A percentile compares a stretch with the other conserved stretches of the same genome.
phyloP scores from a whole-genome alignment of 2,113 vertebrate species.

The Rynchops niger region DNA sequence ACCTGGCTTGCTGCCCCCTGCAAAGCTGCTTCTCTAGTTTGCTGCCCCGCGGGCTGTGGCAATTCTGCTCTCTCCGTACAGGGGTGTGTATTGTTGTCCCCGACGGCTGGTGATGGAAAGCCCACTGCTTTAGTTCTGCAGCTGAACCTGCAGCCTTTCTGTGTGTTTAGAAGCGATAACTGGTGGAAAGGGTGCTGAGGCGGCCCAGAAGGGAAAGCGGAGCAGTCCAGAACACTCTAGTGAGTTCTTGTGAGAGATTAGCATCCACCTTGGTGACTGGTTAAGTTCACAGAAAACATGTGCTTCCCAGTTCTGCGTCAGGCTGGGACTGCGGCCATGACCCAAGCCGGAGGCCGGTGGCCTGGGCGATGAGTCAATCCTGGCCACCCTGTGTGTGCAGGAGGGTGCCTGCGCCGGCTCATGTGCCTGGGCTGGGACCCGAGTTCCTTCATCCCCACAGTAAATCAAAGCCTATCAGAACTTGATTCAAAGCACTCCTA shows the following conservation, averaged over 20 bases:
- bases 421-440: not conserved
- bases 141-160: not conserved
- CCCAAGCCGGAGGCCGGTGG: not conserved
- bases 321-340: not conserved
- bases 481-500: not conserved
- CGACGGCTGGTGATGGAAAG: not conserved
- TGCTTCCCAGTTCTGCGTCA: not conserved
- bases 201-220: not conserved
- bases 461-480: not conserved
- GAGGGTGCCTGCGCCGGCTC: not conserved
- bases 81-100: not conserved
- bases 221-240: not conserved
- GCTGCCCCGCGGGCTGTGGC: not conserved
- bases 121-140: not conserved
- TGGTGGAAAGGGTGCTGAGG: not conserved
- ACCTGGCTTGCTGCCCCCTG: not conserved
- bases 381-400: not conserved
- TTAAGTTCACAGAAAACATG: not conserved
- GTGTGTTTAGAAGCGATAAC: not conserved
- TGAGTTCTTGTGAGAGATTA: not conserved
- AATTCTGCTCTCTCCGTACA: not conserved
- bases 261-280: too few species aligned
- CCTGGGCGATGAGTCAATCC: not conserved
- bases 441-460: not conserved
- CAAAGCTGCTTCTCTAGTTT: not conserved